Evolutionary conservation across 2,113 vertebrate species (phyloP).

Genomic region (Syrrhaptes paradoxus): DNA sequence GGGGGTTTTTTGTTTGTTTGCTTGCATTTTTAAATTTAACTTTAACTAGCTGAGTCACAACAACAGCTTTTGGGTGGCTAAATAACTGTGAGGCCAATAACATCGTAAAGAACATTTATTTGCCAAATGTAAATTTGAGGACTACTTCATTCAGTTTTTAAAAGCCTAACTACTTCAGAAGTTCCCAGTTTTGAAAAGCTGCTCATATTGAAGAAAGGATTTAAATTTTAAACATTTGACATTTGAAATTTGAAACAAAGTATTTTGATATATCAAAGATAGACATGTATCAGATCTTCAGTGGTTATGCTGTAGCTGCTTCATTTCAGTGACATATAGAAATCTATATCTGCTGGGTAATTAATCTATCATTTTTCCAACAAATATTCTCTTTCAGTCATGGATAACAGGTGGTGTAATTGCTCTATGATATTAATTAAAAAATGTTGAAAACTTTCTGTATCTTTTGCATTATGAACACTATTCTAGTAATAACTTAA

Average conservation of each 20-base stretch:
- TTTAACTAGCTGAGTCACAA: background rate
- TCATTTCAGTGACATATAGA: background rate
- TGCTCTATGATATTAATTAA: background rate
- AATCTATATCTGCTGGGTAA: background rate
- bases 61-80: background rate
- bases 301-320: background rate
- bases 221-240: background rate
- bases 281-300: background rate
- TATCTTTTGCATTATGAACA: background rate
- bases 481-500: background rate
- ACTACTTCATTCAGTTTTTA: background rate
- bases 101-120: background rate
- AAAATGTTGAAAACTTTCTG: background rate
- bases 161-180: background rate
- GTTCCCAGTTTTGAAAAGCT: background rate
- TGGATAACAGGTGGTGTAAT: background rate
- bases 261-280: background rate
- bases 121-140: background rate
- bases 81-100: background rate
- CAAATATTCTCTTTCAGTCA: background rate
- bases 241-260: background rate
- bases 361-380: background rate
- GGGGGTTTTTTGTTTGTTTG: background rate
- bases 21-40: background rate
- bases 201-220: background rate